These are phyloP conservation scores for Lochmaea crataegi DNA, from an alignment of 2,888 invertebrate genomes.

Conservation along the genomic window DNA sequence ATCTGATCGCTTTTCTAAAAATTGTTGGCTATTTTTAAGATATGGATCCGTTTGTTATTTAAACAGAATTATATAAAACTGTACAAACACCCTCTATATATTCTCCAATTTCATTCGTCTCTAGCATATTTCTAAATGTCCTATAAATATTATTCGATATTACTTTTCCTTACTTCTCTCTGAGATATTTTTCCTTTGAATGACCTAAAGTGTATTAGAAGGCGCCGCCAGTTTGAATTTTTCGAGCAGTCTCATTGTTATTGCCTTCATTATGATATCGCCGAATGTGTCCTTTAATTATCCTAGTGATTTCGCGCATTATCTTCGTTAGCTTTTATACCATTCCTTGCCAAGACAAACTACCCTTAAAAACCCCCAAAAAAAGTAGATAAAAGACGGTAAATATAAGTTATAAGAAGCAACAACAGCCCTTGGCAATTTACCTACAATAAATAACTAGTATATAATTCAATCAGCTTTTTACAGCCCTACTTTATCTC, in stretches of 20 bases:
- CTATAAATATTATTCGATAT: constrained; percentile 52
- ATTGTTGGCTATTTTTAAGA: too few species aligned
- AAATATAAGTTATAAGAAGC: not conserved
- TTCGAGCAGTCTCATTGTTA: constrained; percentile 14
- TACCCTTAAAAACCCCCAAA: not conserved
- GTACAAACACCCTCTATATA: not conserved
- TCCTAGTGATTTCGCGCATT: not conserved
- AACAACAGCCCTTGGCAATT: not conserved
- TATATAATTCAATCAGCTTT: constrained; percentile 2
- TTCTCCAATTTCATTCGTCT: not conserved
- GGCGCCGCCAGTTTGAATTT: constrained; percentile 17
- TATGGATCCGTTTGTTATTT: too few species aligned
- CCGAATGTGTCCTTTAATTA: not conserved
- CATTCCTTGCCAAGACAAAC: not conserved
- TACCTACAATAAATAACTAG: not conserved
- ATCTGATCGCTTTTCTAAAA: too few species aligned
- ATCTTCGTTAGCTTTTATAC: not conserved
- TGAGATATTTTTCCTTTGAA: not conserved
- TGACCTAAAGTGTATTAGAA: constrained; percentile 6
- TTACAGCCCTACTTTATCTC: constrained; percentile 17
- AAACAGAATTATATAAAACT: constrained; percentile 8
- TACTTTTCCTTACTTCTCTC: constrained; percentile 32
- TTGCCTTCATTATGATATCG: not conserved
- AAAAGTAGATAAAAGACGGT: not conserved
- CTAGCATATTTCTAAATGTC: constrained; percentile 43